A percentile compares a stretch with the other conserved stretches of the same genome.
Conservation (phyloP, 2,888 invertebrate species). For the Drepana falcataria region DNA sequence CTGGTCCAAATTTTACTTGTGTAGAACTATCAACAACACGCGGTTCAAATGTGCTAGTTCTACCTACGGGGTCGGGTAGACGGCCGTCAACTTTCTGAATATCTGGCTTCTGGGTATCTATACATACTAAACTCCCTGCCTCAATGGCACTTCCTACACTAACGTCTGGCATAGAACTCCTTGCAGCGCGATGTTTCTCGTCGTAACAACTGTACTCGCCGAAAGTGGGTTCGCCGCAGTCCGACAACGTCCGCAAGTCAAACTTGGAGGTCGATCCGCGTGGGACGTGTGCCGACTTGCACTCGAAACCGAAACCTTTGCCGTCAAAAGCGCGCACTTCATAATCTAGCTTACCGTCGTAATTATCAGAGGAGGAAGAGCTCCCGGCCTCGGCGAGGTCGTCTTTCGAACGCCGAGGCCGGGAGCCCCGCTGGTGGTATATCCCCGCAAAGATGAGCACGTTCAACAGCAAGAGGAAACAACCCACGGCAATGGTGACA, state of each 20-base stretch:
- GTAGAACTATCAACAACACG: conserved; percentile 73
- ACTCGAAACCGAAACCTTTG: conserved; percentile 77
- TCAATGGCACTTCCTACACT: conserved; percentile 81
- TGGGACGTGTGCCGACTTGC: conserved; percentile 77
- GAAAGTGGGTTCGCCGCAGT: conserved; percentile 75
- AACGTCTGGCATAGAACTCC: conserved; percentile 79
- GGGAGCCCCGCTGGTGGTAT: conserved; percentile 88
- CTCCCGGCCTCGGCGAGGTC: conserved; percentile 86
- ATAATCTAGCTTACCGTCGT: conserved; percentile 77
- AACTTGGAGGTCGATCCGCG: conserved; percentile 65
- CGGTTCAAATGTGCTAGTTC: conserved; percentile 72
- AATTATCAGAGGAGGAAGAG: conserved; percentile 82
- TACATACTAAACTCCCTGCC: conserved; percentile 73
- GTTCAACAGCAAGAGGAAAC: conserved; percentile 88
- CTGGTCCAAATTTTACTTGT: conserved; percentile 71
- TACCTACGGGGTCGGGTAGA: conserved; percentile 50
- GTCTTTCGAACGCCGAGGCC: conserved; percentile 86
- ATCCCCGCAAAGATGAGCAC: conserved; percentile 93
- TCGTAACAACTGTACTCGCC: conserved; percentile 84
- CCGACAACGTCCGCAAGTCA: conserved; percentile 72
- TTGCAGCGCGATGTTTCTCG: conserved; percentile 78
- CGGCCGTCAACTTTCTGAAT: conserved; percentile 69
- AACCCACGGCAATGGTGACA: conserved; percentile 92
- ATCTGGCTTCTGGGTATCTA: conserved; percentile 73
- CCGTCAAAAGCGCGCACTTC: conserved; percentile 75